These are phyloP conservation scores for Poecilus cupreus DNA, from an alignment of 2,888 invertebrate species.

Conservation along the genomic window DNA sequence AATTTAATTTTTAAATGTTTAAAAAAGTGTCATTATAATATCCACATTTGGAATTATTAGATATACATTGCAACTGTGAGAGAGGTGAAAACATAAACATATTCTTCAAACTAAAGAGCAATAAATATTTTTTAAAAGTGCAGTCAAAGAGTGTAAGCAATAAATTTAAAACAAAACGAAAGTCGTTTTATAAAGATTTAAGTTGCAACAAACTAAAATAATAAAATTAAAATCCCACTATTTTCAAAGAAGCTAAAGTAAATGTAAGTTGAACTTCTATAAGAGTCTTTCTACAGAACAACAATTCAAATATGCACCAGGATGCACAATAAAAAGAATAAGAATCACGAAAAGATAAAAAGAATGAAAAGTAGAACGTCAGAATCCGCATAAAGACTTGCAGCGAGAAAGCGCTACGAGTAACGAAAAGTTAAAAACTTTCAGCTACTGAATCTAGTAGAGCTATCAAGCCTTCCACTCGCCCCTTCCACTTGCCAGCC, in stretches of 20 bases:
- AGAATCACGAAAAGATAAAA: conserved; percentile 37
- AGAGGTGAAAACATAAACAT: not conserved
- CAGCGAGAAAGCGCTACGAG: conserved; percentile 32
- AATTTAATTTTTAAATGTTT: too few species aligned
- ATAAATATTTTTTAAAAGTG: not conserved
- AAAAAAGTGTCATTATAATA: too few species aligned
- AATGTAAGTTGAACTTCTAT: conserved; percentile 35
- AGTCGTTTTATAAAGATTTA: not conserved
- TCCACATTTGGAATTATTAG: too few species aligned
- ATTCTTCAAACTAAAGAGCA: not conserved
- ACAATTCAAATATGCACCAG: conserved; percentile 48
- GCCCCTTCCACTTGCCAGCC: not conserved
- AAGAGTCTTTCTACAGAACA: conserved; percentile 51
- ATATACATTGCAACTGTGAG: too few species aligned
- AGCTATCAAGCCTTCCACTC: conserved; percentile 16
- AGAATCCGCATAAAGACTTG: conserved; percentile 40
- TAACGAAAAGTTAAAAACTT: conserved; percentile 50
- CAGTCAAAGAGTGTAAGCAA: not conserved
- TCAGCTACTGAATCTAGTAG: conserved; percentile 26
- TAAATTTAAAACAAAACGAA: not conserved
- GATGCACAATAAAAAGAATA: conserved; percentile 37
- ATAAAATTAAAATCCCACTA: conserved; percentile 29
- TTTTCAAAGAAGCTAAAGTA: conserved; percentile 37
- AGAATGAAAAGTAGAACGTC: conserved; percentile 32
- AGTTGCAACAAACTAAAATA: not conserved